Conservation (phyloP, 1,140 invertebrate species). For the Zaprionus tsacasi region DNA sequence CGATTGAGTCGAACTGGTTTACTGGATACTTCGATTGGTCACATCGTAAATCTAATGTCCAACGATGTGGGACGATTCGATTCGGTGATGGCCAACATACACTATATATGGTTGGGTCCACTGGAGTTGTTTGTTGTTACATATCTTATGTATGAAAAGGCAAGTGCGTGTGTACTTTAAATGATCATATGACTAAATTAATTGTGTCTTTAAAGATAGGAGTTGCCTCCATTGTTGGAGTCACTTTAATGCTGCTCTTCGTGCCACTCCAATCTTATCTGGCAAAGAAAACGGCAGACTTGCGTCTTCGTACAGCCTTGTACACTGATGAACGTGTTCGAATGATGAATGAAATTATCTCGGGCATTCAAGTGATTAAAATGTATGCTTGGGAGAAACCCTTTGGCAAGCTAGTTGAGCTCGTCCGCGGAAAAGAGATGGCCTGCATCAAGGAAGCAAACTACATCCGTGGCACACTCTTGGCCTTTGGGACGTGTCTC, state of each 20-base stretch:
- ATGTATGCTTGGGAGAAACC: constrained; percentile 95
- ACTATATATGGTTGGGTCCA: constrained; percentile 85
- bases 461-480: constrained; percentile 89
- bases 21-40: constrained; percentile 91
- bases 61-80: constrained; percentile 86
- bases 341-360: constrained; percentile 95
- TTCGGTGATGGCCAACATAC: constrained; percentile 72
- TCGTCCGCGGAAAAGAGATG: constrained; percentile 85
- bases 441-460: constrained; percentile 87
- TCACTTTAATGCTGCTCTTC: constrained; percentile 90
- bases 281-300: constrained; percentile 88
- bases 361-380: constrained; percentile 95
- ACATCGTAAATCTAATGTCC: constrained; percentile 89
- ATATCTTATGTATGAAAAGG: constrained; percentile 84
- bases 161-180: not conserved
- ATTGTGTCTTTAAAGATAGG: constrained; percentile 53
- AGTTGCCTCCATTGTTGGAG: constrained; percentile 89
- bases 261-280: constrained; percentile 93
- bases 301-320: constrained; percentile 87
- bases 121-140: constrained; percentile 85
- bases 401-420: constrained; percentile 88
- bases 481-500: constrained; percentile 89
- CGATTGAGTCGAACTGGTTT: constrained; percentile 88
- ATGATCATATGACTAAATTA: not conserved
- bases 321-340: constrained; percentile 93